Conservation (phyloP, 2,797 vertebrate species). For the Halcyon smyrnensis region DNA sequence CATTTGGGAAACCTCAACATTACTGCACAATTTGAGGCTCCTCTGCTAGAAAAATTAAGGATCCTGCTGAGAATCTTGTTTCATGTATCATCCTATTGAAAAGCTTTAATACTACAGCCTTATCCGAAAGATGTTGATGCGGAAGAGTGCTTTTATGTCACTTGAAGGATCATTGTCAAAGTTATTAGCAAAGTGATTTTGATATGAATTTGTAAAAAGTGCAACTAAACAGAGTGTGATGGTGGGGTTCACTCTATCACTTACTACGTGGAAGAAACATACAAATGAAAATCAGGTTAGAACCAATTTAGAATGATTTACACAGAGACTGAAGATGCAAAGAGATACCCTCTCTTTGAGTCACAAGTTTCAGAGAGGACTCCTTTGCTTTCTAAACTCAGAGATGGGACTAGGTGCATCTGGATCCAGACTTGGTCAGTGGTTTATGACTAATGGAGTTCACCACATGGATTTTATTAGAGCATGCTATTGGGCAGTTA, state of each 20-base stretch:
- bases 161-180: neutral
- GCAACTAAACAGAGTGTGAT: neutral
- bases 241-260: neutral
- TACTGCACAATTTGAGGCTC: neutral
- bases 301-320: neutral
- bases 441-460: neutral
- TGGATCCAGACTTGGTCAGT: neutral
- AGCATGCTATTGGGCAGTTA: neutral
- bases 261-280: neutral
- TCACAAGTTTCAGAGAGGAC: neutral
- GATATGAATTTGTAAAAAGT: neutral
- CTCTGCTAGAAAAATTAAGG: neutral
- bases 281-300: neutral
- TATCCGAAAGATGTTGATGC: neutral
- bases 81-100: neutral
- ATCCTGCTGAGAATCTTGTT: neutral
- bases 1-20: neutral
- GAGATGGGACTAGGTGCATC: neutral
- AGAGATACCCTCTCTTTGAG: neutral
- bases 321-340: neutral
- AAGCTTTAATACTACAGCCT: neutral
- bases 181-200: neutral
- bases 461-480: neutral
- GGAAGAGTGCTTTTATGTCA: neutral
- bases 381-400: neutral